Percentiles rank a stretch among this genome's conserved stretches.
Evolutionary conservation across 2,113 vertebrate genomes (phyloP).

Genomic region (Anarrhichthys ocellatus): DNA sequence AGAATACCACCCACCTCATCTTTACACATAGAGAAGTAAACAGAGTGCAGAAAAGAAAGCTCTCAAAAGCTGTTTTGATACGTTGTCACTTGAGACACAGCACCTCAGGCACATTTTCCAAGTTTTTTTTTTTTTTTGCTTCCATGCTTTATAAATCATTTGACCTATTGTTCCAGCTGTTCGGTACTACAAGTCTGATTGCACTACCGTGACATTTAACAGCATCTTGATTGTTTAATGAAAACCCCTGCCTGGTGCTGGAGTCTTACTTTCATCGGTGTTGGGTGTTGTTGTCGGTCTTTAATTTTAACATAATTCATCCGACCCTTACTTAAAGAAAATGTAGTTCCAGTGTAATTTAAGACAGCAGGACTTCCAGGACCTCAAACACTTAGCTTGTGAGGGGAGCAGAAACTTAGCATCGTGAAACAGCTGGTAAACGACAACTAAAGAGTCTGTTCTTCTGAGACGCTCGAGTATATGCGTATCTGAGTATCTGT

Average conservation of each 20-base stretch:
- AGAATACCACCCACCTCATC: background rate
- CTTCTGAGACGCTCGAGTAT: background rate
- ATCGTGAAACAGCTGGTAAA: slow-evolving; percentile 18
- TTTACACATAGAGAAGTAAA: background rate
- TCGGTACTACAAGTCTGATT: slow-evolving; percentile 15
- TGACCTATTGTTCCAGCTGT: slow-evolving; percentile 12
- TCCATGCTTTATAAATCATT: slow-evolving; percentile 5
- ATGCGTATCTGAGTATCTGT: background rate
- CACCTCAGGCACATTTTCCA: no score
- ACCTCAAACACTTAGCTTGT: slow-evolving; percentile 3
- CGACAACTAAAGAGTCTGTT: background rate
- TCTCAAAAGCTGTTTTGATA: background rate
- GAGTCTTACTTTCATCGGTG: background rate
- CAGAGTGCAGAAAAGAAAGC: background rate
- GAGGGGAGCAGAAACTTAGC: slow-evolving; percentile 6
- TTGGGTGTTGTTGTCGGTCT: background rate
- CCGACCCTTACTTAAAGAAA: background rate
- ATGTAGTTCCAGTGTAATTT: slow-evolving; percentile 12
- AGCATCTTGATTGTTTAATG: slow-evolving; percentile 2
- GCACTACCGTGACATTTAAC: slow-evolving; percentile 44
- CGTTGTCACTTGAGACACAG: background rate
- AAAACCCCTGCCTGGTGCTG: background rate
- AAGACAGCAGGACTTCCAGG: slow-evolving; percentile 3
- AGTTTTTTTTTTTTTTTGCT: background rate
- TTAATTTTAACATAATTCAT: background rate